A percentile compares a stretch with the other conserved stretches of the same genome.
Evolutionary conservation across 2,113 vertebrate genomes (phyloP).

Genomic region (Sinosuthora webbiana): DNA sequence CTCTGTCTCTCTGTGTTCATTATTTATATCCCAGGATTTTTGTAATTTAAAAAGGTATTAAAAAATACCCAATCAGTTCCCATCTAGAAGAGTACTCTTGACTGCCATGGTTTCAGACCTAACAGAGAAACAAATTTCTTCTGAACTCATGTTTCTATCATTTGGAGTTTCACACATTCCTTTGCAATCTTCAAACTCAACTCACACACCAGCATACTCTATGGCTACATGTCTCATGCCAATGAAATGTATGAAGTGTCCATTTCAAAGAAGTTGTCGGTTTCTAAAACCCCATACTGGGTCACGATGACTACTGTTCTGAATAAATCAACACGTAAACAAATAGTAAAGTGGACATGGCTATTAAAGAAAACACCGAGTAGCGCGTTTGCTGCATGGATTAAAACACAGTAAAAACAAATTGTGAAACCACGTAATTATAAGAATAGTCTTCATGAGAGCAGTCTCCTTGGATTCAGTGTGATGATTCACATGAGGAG

Average conservation of each 20-base stretch:
- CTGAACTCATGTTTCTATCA: background rate
- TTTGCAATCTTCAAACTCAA: background rate
- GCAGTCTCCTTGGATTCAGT: background rate
- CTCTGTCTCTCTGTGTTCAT: background rate
- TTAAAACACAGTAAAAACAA: background rate
- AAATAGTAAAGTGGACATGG: background rate
- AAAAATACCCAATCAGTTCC: background rate
- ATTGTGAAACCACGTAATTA: background rate
- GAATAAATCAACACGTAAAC: background rate
- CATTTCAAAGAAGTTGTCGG: background rate
- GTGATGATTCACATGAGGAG: background rate
- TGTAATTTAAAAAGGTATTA: background rate
- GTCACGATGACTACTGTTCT: background rate
- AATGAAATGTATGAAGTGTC: background rate
- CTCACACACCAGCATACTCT: background rate
- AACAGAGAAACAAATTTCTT: background rate
- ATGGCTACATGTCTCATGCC: background rate
- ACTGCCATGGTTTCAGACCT: background rate
- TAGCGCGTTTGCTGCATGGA: fast-evolving
- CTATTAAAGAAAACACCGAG: background rate
- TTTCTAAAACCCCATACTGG: background rate
- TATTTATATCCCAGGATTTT: background rate
- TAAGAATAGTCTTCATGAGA: background rate
- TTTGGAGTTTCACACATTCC: background rate
- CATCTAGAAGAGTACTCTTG: background rate